These are phyloP conservation scores for Conus canariensis DNA, from an alignment of 2,888 invertebrate species.

Conservation along the genomic window DNA sequence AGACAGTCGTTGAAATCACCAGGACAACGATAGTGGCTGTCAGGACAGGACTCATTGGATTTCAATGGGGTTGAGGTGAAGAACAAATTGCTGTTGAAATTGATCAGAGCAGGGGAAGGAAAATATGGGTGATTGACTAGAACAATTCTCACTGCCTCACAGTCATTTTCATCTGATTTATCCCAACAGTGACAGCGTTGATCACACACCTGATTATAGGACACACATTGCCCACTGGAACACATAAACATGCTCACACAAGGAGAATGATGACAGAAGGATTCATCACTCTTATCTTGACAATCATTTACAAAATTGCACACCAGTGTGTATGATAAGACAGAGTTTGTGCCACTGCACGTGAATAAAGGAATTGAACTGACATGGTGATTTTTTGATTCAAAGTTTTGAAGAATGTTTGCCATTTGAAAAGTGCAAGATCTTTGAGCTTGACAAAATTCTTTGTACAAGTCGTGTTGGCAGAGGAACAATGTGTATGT, in stretches of 20 bases:
- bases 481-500: background rate
- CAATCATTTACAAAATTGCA: background rate
- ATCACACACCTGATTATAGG: background rate
- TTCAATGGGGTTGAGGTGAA: background rate
- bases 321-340: background rate
- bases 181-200: background rate
- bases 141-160: background rate
- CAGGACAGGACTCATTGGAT: background rate
- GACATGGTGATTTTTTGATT: background rate
- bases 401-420: background rate
- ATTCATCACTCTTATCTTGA: background rate
- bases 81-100: background rate
- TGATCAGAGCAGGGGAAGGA: background rate
- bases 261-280: background rate
- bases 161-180: background rate
- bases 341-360: background rate
- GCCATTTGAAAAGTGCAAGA: background rate
- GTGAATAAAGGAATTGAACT: background rate
- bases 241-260: background rate
- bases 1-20: slow-evolving; percentile 2
- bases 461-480: background rate
- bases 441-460: too few relatives aligned
- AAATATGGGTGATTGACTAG: background rate
- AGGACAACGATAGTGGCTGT: slow-evolving; percentile 18
- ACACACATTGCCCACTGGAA: background rate